phyloP scores from a whole-genome alignment of 2,113 vertebrate genomes.

The Gambusia affinis region DNA sequence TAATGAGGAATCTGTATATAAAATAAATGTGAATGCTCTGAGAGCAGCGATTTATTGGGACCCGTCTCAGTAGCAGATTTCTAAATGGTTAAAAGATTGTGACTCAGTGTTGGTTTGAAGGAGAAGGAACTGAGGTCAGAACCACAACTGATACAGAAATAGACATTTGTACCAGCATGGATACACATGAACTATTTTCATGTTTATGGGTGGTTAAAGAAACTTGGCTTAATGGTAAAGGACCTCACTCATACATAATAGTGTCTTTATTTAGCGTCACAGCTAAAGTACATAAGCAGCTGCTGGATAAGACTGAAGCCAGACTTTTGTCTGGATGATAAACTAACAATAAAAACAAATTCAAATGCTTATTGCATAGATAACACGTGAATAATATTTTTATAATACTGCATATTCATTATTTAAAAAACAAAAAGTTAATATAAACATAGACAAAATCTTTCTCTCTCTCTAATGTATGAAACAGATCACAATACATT shows the following conservation, averaged over 20 bases:
- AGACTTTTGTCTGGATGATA: not conserved
- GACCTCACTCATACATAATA: slow-evolving; percentile 37
- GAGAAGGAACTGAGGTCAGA: slow-evolving; percentile 49
- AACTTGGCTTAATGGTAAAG: slow-evolving; percentile 21
- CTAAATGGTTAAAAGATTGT: slow-evolving; percentile 50
- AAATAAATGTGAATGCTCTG: slow-evolving; percentile 19
- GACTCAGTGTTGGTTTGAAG: slow-evolving; percentile 55
- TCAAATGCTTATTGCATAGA: not conserved
- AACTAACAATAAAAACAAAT: slow-evolving; percentile 5
- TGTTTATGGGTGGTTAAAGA: slow-evolving; percentile 49
- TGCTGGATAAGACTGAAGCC: slow-evolving; percentile 31
- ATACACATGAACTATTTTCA: slow-evolving; percentile 64
- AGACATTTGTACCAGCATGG: slow-evolving; percentile 58
- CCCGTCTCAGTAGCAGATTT: slow-evolving; percentile 46
- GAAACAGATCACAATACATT: too few species aligned
- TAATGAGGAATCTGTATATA: slow-evolving; percentile 20
- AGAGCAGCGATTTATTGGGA: slow-evolving; percentile 47
- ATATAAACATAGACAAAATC: too few species aligned
- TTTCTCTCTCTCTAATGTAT: too few species aligned
- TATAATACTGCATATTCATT: too few species aligned
- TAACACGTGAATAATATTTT: not conserved
- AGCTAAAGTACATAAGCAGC: slow-evolving; percentile 24
- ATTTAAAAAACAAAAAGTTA: too few species aligned
- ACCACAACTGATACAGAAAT: slow-evolving; percentile 64
- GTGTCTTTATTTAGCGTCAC: slow-evolving; percentile 29